Evolutionary conservation across 2,888 invertebrate genomes (phyloP).

Genomic region (Lasioglossum vierecki): DNA sequence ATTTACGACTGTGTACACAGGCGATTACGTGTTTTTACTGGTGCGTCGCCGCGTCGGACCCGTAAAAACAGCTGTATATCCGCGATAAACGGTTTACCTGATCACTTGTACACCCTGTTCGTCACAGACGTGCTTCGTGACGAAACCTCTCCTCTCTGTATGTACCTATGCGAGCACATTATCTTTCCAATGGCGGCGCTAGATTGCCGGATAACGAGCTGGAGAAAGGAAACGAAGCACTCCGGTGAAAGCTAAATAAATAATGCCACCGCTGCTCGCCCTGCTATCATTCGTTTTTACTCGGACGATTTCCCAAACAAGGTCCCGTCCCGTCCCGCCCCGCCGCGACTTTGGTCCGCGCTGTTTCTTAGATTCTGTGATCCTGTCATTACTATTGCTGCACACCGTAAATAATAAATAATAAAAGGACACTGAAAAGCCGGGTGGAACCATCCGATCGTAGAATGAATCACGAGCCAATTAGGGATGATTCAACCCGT

Average conservation of each 20-base stretch:
- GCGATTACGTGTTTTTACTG: background rate
- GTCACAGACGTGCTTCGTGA: conserved; percentile 6
- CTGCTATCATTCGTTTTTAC: conserved; percentile 33
- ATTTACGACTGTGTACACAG: conserved; percentile 11
- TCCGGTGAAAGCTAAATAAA: conserved; percentile 64
- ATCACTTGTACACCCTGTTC: conserved; percentile 1
- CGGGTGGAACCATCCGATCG: background rate
- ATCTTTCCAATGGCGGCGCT: conserved; percentile 9
- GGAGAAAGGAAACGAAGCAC: conserved; percentile 56
- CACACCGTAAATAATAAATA: no score
- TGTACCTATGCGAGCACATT: background rate
- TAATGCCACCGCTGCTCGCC: conserved; percentile 29
- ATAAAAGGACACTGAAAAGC: conserved; percentile 14
- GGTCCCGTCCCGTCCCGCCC: no score
- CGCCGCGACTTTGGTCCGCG: no score
- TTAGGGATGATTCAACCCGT: conserved; percentile 51
- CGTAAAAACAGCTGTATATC: conserved; percentile 21
- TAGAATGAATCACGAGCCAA: conserved; percentile 43
- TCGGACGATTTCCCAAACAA: conserved; percentile 9
- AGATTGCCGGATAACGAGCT: conserved; percentile 49
- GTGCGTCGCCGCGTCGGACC: no score
- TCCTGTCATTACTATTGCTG: no score
- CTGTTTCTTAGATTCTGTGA: no score
- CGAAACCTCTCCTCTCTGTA: background rate
- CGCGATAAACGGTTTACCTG: conserved; percentile 37